Conservation (phyloP, 2,113 vertebrate genomes). For the Tupaia chinensis region DNA sequence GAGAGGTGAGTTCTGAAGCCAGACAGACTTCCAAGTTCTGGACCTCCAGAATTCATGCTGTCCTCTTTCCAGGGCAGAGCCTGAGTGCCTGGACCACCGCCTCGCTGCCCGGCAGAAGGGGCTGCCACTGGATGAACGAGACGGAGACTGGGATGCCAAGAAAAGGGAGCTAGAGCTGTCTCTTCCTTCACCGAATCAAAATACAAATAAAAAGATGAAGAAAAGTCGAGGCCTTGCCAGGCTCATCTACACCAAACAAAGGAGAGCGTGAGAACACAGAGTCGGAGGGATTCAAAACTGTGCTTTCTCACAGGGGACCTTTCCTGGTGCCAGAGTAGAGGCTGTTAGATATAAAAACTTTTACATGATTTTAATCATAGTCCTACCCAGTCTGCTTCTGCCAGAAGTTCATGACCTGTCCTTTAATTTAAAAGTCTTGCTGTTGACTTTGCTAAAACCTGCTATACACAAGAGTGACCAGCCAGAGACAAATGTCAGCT, state of each 20-base stretch:
- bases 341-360: not conserved
- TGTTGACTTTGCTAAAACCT: not conserved
- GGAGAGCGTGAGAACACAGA: not conserved
- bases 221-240: not conserved
- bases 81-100: constrained; percentile 86
- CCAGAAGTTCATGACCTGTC: not conserved
- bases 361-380: not conserved
- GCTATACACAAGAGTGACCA: not conserved
- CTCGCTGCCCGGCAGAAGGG: constrained; percentile 80
- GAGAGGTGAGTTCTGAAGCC: accelerated
- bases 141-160: constrained; percentile 91
- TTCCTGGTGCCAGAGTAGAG: too few species aligned
- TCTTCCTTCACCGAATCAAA: not conserved
- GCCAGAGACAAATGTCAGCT: not conserved
- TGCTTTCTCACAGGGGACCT: not conserved
- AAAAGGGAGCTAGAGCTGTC: constrained; percentile 83
- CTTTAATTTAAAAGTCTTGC: not conserved
- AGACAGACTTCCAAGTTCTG: not conserved
- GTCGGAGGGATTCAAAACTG: not conserved
- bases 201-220: not conserved
- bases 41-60: not conserved
- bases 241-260: not conserved
- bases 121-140: constrained; percentile 88
- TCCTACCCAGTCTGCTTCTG: not conserved
- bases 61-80: constrained; percentile 89